Conservation (phyloP, 1,140 invertebrate genomes). For the Bradynema listronoti region DNA sequence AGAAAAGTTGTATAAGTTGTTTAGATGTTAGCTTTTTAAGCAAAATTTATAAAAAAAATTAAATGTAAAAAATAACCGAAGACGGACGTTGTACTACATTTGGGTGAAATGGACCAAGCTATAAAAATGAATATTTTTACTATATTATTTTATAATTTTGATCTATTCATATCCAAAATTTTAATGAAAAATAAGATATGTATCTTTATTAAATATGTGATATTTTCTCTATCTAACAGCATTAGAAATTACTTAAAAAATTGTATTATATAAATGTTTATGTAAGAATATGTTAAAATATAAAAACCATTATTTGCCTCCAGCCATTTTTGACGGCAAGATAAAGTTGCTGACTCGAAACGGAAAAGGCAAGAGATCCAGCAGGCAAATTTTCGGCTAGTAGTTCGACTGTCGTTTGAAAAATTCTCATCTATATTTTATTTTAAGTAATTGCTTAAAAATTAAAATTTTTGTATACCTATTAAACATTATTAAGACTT, state of each 20-base stretch:
- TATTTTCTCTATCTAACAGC: too few species aligned
- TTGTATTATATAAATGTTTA: too few species aligned
- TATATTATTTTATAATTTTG: too few species aligned
- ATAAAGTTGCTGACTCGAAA: constrained; percentile 48
- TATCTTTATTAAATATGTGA: too few species aligned
- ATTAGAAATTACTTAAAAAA: too few species aligned
- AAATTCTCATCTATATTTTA: constrained; percentile 28
- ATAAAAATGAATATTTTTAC: neutral
- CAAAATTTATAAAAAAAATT: constrained; percentile 8
- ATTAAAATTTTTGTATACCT: neutral
- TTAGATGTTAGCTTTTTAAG: constrained; percentile 5
- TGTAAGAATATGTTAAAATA: too few species aligned
- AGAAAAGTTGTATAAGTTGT: too few species aligned
- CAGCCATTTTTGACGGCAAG: constrained; percentile 44
- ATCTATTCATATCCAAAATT: too few species aligned
- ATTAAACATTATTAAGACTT: too few species aligned
- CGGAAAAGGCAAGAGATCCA: constrained; percentile 40
- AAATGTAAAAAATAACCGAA: constrained; percentile 22
- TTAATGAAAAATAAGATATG: too few species aligned
- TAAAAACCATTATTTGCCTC: constrained; percentile 37
- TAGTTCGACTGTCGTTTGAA: constrained; percentile 45
- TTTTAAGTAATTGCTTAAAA: neutral
- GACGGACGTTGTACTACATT: constrained; percentile 28
- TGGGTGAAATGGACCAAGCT: constrained; percentile 38
- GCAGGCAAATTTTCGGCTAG: constrained; percentile 26